Percentiles rank a stretch among this genome's conserved stretches.
These are phyloP conservation scores for Homarus gammarus DNA, from an alignment of 2,888 invertebrate genomes.

Conservation along the genomic window DNA sequence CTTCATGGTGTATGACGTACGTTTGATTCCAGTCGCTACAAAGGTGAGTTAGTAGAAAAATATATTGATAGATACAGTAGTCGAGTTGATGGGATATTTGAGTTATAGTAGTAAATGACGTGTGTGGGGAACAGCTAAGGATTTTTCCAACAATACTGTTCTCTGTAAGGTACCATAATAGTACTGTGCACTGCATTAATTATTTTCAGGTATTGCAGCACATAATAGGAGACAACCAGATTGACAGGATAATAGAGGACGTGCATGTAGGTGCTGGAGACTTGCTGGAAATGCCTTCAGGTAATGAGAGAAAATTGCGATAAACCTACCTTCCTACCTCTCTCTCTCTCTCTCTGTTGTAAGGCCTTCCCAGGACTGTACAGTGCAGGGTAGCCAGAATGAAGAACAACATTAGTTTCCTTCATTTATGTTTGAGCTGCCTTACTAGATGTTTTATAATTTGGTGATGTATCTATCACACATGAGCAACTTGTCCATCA, in stretches of 20 bases:
- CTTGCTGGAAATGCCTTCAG: slow-evolving; percentile 80
- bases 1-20: slow-evolving; percentile 85
- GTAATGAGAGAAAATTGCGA: slow-evolving; percentile 52
- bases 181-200: too few relatives aligned
- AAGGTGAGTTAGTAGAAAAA: slow-evolving; percentile 79
- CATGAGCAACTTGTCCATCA: too few relatives aligned
- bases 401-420: too few relatives aligned
- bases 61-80: background rate
- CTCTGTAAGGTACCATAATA: background rate
- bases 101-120: too few relatives aligned
- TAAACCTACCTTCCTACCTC: background rate
- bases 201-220: slow-evolving; percentile 22
- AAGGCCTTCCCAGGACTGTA: too few relatives aligned
- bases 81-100: background rate
- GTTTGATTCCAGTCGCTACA: slow-evolving; percentile 83
- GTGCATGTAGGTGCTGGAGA: slow-evolving; percentile 80
- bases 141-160: too few relatives aligned
- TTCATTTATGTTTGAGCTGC: too few relatives aligned
- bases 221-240: slow-evolving; percentile 82
- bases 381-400: too few relatives aligned
- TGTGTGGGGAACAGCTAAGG: too few relatives aligned
- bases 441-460: too few relatives aligned
- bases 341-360: too few relatives aligned
- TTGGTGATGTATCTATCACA: too few relatives aligned
- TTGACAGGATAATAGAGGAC: slow-evolving; percentile 80